Conservation (phyloP, 2,113 vertebrate genomes). For the Athene noctua region DNA sequence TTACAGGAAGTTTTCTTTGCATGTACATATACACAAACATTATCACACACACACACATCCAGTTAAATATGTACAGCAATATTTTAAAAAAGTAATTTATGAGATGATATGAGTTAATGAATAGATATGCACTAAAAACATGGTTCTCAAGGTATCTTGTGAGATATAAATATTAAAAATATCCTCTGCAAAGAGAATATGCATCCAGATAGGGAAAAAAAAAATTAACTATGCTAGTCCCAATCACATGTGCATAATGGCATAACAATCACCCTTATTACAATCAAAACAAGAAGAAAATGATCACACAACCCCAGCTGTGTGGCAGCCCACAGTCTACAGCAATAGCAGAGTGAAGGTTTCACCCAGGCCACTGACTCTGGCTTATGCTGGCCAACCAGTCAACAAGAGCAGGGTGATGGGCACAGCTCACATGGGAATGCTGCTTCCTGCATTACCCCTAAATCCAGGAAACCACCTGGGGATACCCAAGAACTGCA, state of each 20-base stretch:
- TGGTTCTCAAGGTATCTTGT: neutral
- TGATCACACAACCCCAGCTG: neutral
- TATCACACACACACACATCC: neutral
- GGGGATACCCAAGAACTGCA: neutral
- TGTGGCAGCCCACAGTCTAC: neutral
- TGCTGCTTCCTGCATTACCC: neutral
- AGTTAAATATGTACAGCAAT: neutral
- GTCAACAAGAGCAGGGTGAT: neutral
- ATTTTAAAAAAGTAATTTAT: neutral
- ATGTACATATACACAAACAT: neutral
- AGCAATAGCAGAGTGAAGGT: neutral
- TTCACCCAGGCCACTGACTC: neutral
- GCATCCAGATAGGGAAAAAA: neutral
- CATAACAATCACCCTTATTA: neutral
- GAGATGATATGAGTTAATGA: neutral
- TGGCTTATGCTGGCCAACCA: neutral
- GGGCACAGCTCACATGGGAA: neutral
- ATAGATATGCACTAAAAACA: neutral
- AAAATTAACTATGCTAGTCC: neutral
- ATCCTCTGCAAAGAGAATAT: neutral
- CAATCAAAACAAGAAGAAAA: neutral
- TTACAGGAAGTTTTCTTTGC: neutral
- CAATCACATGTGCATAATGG: neutral
- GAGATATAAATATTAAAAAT: neutral
- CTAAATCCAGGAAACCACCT: neutral